phyloP scores from a whole-genome alignment of 2,113 vertebrate genomes.

The Nematolebias whitei region DNA sequence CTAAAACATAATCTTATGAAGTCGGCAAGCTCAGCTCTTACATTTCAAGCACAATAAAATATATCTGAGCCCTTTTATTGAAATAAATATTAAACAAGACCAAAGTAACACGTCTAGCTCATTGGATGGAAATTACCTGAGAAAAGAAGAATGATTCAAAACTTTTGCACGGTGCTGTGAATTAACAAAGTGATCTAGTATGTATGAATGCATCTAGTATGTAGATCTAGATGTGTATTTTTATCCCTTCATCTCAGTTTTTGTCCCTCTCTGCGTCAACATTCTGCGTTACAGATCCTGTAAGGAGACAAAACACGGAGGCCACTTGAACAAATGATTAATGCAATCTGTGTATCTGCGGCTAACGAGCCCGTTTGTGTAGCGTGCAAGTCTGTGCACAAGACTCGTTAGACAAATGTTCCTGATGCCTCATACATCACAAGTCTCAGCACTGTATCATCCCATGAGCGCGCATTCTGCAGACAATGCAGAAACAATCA shows the following conservation, averaged over 20 bases:
- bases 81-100: too few relatives aligned
- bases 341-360: not conserved
- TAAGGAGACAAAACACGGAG: too few relatives aligned
- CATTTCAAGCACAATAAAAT: too few relatives aligned
- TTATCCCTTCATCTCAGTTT: not conserved
- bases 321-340: not conserved
- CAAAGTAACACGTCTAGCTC: not conserved
- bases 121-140: not conserved
- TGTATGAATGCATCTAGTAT: too few relatives aligned
- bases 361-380: not conserved
- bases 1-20: too few relatives aligned
- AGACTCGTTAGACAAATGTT: constrained; percentile 61
- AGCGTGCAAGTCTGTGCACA: constrained; percentile 4
- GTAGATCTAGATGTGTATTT: not conserved
- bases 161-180: not conserved
- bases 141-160: not conserved
- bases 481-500: constrained; percentile 62
- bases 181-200: not conserved
- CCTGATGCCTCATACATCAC: constrained; percentile 63
- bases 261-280: not conserved
- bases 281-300: not conserved
- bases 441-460: constrained; percentile 52
- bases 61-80: too few relatives aligned
- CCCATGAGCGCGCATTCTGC: constrained; percentile 50
- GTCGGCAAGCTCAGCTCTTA: too few relatives aligned